phyloP scores from a whole-genome alignment of 2,888 invertebrate genomes.

The Noctuana brunneofusca region DNA sequence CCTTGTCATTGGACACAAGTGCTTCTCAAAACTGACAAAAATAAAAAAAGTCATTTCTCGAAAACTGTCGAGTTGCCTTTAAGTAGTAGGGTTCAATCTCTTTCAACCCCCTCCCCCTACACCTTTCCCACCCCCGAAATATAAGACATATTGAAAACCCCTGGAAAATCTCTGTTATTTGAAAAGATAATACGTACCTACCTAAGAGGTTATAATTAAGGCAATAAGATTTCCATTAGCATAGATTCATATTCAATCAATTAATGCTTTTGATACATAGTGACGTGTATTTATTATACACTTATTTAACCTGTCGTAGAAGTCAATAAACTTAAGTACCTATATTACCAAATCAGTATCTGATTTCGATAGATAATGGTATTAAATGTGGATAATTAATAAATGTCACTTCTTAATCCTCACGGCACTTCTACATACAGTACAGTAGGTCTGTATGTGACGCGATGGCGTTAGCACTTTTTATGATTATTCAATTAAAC shows the following conservation, averaged over 20 bases:
- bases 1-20: no score
- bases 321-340: neutral
- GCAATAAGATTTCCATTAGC: neutral
- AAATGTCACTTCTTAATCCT: no score
- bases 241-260: neutral
- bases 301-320: neutral
- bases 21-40: no score
- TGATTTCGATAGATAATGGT: neutral
- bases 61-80: no score
- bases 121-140: no score
- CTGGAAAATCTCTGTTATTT: neutral
- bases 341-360: neutral
- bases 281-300: neutral
- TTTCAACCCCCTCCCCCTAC: no score
- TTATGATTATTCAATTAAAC: neutral
- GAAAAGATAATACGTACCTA: neutral
- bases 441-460: neutral
- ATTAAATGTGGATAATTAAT: no score
- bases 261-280: neutral
- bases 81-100: no score
- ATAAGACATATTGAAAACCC: neutral
- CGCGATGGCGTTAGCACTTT: constrained; percentile 6
- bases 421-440: neutral
- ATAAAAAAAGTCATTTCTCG: no score
- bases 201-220: no score